These are phyloP conservation scores for Globicephala melas DNA, from an alignment of 2,113 vertebrate genomes.

Conservation along the genomic window DNA sequence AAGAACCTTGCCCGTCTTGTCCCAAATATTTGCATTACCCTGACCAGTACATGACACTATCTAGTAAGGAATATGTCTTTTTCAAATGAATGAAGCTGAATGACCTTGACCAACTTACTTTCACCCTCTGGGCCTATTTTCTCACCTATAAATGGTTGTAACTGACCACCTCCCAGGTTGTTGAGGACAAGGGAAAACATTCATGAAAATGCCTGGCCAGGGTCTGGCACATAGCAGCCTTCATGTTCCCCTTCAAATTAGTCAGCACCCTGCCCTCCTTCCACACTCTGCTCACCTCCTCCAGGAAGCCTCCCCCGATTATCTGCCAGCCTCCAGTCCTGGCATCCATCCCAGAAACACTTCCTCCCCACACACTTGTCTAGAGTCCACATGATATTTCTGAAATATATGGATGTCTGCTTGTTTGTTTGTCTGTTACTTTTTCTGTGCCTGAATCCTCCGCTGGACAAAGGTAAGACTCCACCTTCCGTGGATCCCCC, in stretches of 20 bases:
- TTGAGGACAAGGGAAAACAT: neutral
- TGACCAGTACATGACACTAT: neutral
- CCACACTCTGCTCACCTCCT: neutral
- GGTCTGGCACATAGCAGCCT: neutral
- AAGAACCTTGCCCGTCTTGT: neutral
- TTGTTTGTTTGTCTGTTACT: neutral
- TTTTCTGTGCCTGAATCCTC: conserved; percentile 27
- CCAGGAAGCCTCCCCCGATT: conserved; percentile 40
- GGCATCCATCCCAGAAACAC: conserved; percentile 58
- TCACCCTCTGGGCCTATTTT: neutral
- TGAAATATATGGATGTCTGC: conserved; percentile 52
- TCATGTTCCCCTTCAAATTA: neutral
- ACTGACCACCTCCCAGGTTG: neutral
- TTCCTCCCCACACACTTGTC: conserved; percentile 57
- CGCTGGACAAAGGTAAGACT: neutral
- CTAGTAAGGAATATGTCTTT: neutral
- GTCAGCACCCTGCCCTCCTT: conserved; percentile 4
- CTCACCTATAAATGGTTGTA: neutral
- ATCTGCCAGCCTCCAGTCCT: neutral
- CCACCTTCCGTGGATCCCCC: neutral
- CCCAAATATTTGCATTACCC: neutral
- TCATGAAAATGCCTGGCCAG: neutral
- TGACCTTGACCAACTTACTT: neutral
- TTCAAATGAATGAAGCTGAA: neutral
- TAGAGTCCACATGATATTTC: conserved; percentile 57